Base-by-base conservation (phyloP, 2,113 vertebrate species). In the Eubucco bourcierii region DNA sequence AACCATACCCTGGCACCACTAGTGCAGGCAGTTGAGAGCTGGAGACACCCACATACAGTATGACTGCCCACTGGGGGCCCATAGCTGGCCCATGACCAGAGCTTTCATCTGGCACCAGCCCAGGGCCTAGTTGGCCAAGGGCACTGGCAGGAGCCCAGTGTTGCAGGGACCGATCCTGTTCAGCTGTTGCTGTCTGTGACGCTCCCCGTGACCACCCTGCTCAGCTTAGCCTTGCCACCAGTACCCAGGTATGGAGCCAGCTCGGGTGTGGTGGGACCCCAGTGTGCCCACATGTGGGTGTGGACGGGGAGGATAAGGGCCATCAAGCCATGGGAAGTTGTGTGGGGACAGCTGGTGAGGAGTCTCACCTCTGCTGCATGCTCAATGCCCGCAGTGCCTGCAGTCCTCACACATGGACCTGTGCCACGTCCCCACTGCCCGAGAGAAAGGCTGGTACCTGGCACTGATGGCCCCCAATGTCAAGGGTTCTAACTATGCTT, bases 391-490 rank as follows among this genome's bases (percentile, higher is more conserved):
- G 0, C 88, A 80, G 92, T 0, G 3, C 34, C 85, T 14, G 63
- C 1, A 1, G 52, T 33, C 10, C 66, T 37, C 9, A 1, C 27
- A 0, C 67, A 98, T 98, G 98, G 98, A 99, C 44, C 85, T 87
- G 65, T 89, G 95, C 82, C 87, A 80, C 2, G 46, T 91, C 84
- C 96, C 98, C 8, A 39, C 75, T n/a, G 28, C 93, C 46, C 95
- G 77, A 29, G 93, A 78, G 53, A 96, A 94, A 90, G 98, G 98
- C 87, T 99, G 99, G 98, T 99, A 99, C 87, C 94, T 99, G 84
- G 95, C 96, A 11, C 97, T 99, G 47, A 99, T 99, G 98, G 98
- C 98, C 27, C 98, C 98, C 78, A 99, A 98, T 47, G 90, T 96
- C 85, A 99, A 98, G 84, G 98, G 98, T 55, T 97, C 98, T 55